Evolutionary conservation across 2,797 vertebrate genomes (phyloP).

Genomic region (Furcifer pardalis): DNA sequence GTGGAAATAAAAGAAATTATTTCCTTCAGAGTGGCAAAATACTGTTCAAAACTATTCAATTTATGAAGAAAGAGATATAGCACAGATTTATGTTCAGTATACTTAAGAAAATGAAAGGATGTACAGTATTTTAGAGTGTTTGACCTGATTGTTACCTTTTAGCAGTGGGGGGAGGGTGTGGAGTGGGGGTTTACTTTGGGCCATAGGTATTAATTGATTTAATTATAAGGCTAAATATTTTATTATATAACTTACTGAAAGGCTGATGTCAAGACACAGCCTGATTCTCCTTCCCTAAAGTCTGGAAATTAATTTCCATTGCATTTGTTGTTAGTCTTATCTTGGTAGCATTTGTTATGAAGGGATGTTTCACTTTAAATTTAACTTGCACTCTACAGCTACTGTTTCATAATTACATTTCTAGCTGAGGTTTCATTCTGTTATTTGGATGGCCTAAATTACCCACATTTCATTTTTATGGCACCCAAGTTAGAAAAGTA

Average conservation of each 20-base stretch:
- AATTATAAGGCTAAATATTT: constrained; percentile 49
- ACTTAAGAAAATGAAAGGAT: constrained; percentile 28
- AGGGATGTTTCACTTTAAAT: constrained; percentile 57
- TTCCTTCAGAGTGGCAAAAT: constrained; percentile 24
- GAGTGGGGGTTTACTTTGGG: constrained; percentile 34
- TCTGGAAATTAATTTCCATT: constrained; percentile 44
- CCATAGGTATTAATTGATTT: constrained; percentile 35
- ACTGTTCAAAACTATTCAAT: constrained; percentile 38
- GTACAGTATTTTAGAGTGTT: constrained; percentile 45
- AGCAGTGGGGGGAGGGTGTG: constrained; percentile 22
- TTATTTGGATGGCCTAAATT: constrained; percentile 51
- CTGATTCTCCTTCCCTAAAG: not conserved
- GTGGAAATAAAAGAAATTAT: not conserved
- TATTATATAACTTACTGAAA: constrained; percentile 43
- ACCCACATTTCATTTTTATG: constrained; percentile 63
- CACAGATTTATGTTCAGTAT: constrained; percentile 44
- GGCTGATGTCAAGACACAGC: constrained; percentile 28
- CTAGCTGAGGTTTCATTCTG: constrained; percentile 48
- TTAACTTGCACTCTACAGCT: constrained; percentile 45
- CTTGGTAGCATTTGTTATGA: constrained; percentile 45
- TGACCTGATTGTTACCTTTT: constrained; percentile 35
- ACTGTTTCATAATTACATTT: constrained; percentile 61
- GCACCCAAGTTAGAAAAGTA: constrained; percentile 63
- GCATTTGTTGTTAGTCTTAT: constrained; percentile 42
- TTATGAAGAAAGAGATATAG: constrained; percentile 1